phyloP scores from a whole-genome alignment of 2,797 vertebrate species.

The Poeciliopsis paucimaculata region DNA sequence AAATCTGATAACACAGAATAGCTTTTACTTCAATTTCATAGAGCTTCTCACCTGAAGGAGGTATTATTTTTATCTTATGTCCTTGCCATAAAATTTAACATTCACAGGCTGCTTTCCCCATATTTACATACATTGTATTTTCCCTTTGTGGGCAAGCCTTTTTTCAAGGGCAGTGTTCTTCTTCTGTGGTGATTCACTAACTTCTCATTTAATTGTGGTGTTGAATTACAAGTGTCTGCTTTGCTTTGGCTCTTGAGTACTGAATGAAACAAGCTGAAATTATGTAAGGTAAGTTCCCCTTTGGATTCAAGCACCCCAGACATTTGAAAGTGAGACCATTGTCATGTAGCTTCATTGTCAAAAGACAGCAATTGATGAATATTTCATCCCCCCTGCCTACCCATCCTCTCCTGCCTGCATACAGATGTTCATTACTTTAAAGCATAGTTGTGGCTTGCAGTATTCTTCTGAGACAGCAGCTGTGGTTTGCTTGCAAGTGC shows the following conservation, averaged over 20 bases:
- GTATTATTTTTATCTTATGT: slow-evolving; percentile 71
- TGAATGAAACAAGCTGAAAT: slow-evolving; percentile 69
- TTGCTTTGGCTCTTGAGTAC: slow-evolving; percentile 41
- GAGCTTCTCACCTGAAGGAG: slow-evolving; percentile 61
- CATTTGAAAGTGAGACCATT: slow-evolving; percentile 75
- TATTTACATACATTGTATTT: slow-evolving; percentile 69
- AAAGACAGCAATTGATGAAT: slow-evolving; percentile 75
- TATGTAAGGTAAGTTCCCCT: slow-evolving; percentile 66
- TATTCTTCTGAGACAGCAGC: slow-evolving; percentile 8
- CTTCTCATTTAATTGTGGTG: slow-evolving; percentile 62
- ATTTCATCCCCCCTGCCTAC: slow-evolving; percentile 68
- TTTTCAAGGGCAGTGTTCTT: slow-evolving; percentile 57
- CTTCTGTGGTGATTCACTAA: slow-evolving; percentile 40
- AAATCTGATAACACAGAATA: slow-evolving; percentile 80
- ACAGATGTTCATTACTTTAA: slow-evolving; percentile 69
- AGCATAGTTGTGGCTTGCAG: slow-evolving; percentile 15
- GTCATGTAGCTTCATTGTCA: slow-evolving; percentile 75
- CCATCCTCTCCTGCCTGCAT: slow-evolving; percentile 60
- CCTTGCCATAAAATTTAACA: slow-evolving; percentile 64
- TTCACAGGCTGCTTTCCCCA: slow-evolving; percentile 57
- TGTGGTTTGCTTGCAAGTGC: slow-evolving; percentile 15
- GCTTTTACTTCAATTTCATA: slow-evolving; percentile 75
- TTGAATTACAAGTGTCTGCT: slow-evolving; percentile 48
- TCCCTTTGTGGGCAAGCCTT: slow-evolving; percentile 45
- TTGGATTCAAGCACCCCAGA: slow-evolving; percentile 66